Evolutionary conservation across 2,797 vertebrate species (phyloP).

Genomic region (Strix occidentalis): DNA sequence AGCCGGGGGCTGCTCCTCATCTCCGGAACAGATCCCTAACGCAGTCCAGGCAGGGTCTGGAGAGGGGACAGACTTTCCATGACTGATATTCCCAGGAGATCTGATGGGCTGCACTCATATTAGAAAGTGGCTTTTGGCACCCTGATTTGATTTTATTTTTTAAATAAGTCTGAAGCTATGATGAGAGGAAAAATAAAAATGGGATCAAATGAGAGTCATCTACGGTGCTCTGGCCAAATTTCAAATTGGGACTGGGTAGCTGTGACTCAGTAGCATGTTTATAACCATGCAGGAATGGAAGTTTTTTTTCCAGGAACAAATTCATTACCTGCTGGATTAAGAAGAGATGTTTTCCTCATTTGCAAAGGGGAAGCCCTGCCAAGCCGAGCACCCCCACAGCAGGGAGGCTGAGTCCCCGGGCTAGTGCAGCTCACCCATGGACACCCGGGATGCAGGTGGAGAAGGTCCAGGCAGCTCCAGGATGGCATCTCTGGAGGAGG

Average conservation of each 20-base stretch:
- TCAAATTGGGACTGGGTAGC: background rate
- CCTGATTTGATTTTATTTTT: background rate
- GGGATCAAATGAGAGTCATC: background rate
- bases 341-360: background rate
- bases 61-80: background rate
- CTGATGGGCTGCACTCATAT: background rate
- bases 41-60: background rate
- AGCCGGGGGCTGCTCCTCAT: background rate
- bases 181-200: background rate
- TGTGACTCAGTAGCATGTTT: constrained; percentile 43
- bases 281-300: background rate
- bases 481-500: background rate
- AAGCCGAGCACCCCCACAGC: background rate
- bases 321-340: background rate
- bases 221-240: constrained; percentile 6
- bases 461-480: background rate
- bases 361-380: background rate
- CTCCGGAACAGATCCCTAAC: background rate
- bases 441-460: accelerated
- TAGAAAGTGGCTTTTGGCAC: constrained; percentile 31
- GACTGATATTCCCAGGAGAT: background rate
- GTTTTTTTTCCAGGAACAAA: background rate
- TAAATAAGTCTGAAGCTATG: background rate
- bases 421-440: background rate
- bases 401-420: background rate